A percentile compares a stretch with the other conserved stretches of the same genome.
phyloP scores from a whole-genome alignment of 2,888 invertebrate genomes.

The Cheiracanthium punctorium region DNA sequence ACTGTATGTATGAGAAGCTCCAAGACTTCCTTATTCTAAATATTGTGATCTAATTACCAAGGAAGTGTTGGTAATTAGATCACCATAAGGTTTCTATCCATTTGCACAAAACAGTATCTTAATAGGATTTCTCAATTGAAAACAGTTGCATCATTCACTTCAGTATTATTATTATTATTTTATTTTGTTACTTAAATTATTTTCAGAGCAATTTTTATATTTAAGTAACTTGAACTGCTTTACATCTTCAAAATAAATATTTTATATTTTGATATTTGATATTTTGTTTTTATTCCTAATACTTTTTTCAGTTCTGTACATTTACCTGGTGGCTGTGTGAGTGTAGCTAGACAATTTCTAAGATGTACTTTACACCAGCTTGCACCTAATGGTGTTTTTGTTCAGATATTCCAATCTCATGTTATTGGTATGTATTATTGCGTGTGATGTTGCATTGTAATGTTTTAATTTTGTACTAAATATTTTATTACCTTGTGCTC shows the following conservation, averaged over 20 bases:
- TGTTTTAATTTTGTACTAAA: not conserved
- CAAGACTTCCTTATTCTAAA: too few species aligned
- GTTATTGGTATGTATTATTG: conserved; percentile 82
- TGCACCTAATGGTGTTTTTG: conserved; percentile 96
- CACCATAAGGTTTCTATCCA: too few species aligned
- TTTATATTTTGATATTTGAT: not conserved
- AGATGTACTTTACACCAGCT: conserved; percentile 97
- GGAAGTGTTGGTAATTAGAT: too few species aligned
- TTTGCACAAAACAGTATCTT: too few species aligned
- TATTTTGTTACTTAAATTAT: too few species aligned
- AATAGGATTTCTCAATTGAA: too few species aligned
- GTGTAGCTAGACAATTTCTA: conserved; percentile 97
- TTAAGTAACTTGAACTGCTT: not conserved
- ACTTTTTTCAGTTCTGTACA: conserved; percentile 81
- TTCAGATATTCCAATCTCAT: conserved; percentile 94
- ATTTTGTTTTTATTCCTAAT: not conserved
- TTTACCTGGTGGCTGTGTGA: conserved; percentile 94
- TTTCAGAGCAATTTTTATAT: not conserved
- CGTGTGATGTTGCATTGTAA: not conserved
- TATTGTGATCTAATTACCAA: too few species aligned
- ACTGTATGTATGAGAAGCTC: too few species aligned
- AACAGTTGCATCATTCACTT: too few species aligned
- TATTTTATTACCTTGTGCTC: not conserved
- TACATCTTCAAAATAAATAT: not conserved
- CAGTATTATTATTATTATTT: too few species aligned